Conservation (phyloP, 2,888 invertebrate genomes). For the Eudasyphora cyanicolor region DNA sequence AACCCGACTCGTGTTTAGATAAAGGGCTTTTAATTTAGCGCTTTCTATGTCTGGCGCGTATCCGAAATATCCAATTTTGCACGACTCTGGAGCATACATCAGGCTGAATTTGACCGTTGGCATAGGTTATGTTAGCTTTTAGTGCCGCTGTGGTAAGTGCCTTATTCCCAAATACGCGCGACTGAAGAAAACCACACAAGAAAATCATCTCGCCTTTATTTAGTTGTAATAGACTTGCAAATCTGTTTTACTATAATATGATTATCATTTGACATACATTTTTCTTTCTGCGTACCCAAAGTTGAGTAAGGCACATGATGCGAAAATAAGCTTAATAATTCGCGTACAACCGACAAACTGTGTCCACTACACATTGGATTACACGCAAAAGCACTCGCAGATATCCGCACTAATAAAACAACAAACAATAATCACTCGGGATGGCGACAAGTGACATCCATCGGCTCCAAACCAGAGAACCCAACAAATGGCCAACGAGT, state of each 20-base stretch:
- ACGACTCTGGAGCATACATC: too few species aligned
- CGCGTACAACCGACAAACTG: background rate
- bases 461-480: background rate
- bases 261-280: background rate
- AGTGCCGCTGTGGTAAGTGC: too few species aligned
- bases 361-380: slow-evolving; percentile 21
- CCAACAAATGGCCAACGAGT: background rate
- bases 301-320: background rate
- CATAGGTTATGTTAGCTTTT: too few species aligned
- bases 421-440: slow-evolving; percentile 56
- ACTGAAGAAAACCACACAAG: too few species aligned
- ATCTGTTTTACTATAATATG: too few species aligned
- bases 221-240: too few species aligned
- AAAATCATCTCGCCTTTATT: background rate
- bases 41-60: too few species aligned
- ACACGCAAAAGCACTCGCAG: slow-evolving; percentile 37
- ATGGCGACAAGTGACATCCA: slow-evolving; percentile 52
- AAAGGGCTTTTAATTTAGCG: too few species aligned
- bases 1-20: too few species aligned
- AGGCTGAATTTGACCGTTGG: too few species aligned
- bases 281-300: slow-evolving; percentile 1
- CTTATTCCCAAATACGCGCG: background rate
- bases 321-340: slow-evolving; percentile 4
- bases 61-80: too few species aligned
- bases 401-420: slow-evolving; percentile 13